These are phyloP conservation scores for Ceramica pisi DNA, from an alignment of 2,888 invertebrate genomes.

Conservation along the genomic window DNA sequence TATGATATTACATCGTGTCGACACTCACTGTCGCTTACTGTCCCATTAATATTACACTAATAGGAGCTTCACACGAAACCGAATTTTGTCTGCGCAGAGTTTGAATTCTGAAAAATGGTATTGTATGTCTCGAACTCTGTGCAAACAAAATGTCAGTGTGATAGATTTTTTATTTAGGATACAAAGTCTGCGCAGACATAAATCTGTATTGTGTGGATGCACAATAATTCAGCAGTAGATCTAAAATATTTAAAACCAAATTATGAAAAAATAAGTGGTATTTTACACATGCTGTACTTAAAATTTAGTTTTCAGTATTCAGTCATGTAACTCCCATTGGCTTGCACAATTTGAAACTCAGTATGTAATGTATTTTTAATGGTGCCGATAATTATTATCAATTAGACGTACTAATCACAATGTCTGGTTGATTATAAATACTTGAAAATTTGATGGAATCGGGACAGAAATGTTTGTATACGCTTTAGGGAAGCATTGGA, in stretches of 20 bases:
- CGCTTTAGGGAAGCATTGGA: slow-evolving; percentile 77
- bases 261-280: slow-evolving; percentile 11
- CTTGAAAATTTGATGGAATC: slow-evolving; percentile 50
- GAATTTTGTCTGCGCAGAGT: too few relatives aligned
- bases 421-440: slow-evolving; percentile 67
- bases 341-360: slow-evolving; percentile 36
- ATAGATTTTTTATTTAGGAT: too few relatives aligned
- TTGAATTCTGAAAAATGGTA: too few relatives aligned
- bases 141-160: too few relatives aligned
- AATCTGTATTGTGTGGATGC: too few relatives aligned
- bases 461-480: slow-evolving; percentile 78
- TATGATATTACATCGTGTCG: slow-evolving; percentile 36
- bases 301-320: slow-evolving; percentile 48
- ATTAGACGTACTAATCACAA: slow-evolving; percentile 63
- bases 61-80: too few relatives aligned
- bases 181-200: too few relatives aligned
- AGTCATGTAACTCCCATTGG: slow-evolving; percentile 32
- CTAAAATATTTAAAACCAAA: slow-evolving; percentile 24
- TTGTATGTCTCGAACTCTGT: too few relatives aligned
- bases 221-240: slow-evolving; percentile 4
- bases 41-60: slow-evolving; percentile 21
- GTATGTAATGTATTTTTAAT: slow-evolving; percentile 49
- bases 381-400: slow-evolving; percentile 62
- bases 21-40: slow-evolving; percentile 27
- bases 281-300: slow-evolving; percentile 39